These are phyloP conservation scores for Numenius arquata DNA, from an alignment of 2,113 vertebrate species.

Conservation along the genomic window DNA sequence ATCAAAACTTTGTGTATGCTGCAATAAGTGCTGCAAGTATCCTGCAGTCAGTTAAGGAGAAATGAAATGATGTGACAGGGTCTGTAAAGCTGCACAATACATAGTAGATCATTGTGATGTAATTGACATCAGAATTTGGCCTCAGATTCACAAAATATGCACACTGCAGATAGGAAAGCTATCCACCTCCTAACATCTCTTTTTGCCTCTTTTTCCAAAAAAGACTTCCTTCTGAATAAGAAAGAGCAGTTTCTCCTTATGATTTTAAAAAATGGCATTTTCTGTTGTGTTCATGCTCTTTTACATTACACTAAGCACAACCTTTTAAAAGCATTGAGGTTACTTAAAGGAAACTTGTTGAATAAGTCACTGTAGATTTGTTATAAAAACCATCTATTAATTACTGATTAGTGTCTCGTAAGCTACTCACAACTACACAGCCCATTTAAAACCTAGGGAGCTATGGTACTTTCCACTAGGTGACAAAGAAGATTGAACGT, in stretches of 20 bases:
- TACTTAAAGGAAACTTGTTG: background rate
- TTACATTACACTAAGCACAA: background rate
- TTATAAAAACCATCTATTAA: background rate
- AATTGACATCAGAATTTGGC: background rate
- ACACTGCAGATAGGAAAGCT: background rate
- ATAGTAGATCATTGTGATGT: background rate
- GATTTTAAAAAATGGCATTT: background rate
- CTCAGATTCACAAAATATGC: background rate
- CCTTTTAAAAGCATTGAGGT: background rate
- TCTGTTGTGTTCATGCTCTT: background rate
- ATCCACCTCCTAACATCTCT: background rate
- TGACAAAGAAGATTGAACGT: background rate
- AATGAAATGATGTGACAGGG: background rate
- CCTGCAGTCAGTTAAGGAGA: background rate
- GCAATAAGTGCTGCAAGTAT: background rate
- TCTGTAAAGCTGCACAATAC: background rate
- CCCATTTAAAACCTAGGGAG: background rate
- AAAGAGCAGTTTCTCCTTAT: background rate
- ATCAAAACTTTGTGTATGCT: background rate
- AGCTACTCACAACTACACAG: background rate
- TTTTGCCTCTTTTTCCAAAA: background rate
- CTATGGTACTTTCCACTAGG: background rate
- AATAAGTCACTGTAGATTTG: background rate
- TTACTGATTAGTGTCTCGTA: background rate
- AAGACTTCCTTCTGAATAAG: background rate